Conservation (phyloP, 2,113 vertebrate genomes). For the Clupea harengus region DNA sequence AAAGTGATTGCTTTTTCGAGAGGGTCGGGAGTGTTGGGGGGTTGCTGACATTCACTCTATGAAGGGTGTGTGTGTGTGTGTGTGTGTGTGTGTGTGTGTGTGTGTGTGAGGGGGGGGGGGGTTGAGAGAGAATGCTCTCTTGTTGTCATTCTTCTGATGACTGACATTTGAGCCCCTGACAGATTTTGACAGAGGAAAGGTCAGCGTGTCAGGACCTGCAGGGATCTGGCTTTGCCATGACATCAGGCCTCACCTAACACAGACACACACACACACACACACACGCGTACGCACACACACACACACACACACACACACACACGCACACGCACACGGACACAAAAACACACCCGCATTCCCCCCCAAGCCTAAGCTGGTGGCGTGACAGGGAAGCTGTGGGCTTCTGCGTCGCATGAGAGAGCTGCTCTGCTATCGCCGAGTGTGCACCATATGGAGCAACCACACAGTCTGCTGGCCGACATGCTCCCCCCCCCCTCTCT, state of each 20-base stretch:
- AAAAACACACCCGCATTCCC: conserved; percentile 1
- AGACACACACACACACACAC: neutral
- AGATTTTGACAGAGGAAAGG: conserved; percentile 51
- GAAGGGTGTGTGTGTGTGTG: conserved; percentile 32
- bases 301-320: conserved; percentile 19
- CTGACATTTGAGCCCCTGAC: conserved; percentile 57
- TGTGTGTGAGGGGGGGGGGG: conserved; percentile 28
- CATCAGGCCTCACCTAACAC: conserved; percentile 29
- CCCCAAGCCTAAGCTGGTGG: neutral
- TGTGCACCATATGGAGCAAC: neutral
- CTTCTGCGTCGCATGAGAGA: neutral
- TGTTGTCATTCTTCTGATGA: conserved; percentile 41
- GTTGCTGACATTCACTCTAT: conserved; percentile 58
- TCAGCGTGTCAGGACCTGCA: conserved; percentile 56
- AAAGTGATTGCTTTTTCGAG: conserved; percentile 46
- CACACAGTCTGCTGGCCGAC: neutral
- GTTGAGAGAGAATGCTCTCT: conserved; percentile 13
- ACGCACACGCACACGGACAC: conserved; percentile 8
- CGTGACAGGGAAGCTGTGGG: neutral
- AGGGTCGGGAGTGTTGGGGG: neutral
- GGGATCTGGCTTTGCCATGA: conserved; percentile 49
- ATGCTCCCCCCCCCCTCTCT: neutral
- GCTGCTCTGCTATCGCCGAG: neutral
- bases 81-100: conserved; percentile 4
- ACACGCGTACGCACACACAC: conserved; percentile 5